Evolutionary conservation across 2,888 invertebrate genomes (phyloP), one percentile per base, ranked within the genome.

Genomic region (Drosophila meridiana): DNA sequence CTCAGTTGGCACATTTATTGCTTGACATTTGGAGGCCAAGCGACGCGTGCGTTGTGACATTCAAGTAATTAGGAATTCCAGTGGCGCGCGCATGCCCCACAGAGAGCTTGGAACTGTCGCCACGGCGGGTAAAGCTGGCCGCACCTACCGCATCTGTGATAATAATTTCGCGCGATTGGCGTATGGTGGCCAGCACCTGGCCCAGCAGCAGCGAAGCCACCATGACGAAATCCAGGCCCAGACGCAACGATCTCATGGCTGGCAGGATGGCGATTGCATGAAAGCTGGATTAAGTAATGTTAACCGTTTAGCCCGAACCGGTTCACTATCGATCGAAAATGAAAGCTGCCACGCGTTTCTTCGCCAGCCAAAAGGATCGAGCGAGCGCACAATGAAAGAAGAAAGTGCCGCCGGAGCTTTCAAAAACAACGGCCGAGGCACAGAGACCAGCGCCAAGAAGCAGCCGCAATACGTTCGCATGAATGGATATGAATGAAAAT

Each of bases 71-170:
- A 83, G 76, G 71, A 76, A 87, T 87, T 90, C 87, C 76, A 71
- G 45, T 57, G 62, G 71, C 73, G 69, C 69, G 69, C 68, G 40
- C 78, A 59, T 57, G 38, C 53, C 59, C 43, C 14, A 47, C 9
- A 42, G 20, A 20, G 20, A 20, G 52, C 69, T 70, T 67, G 57
- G 69, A 67, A 11, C 58, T 57, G 62, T 47, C 50, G 55, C 61
- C 50, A 20, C 13, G 11, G 40, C 40, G 20, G 20, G 13, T 26
- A 55, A 4, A 9, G 7, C 42, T 14, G 40, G 11, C 92, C 34
- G 7, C 40, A 84, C 93, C 73, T 92, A 92, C 92, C 92, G 93
- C 92, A 83, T 92, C 92, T 38, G 93, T 92, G 73, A 92, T 93
- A 66, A 92, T 92, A 64, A 92, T 92, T 80, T 92, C 92, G 67